Evolutionary conservation across 2,113 vertebrate genomes (phyloP).

Genomic region (Colaptes auratus): DNA sequence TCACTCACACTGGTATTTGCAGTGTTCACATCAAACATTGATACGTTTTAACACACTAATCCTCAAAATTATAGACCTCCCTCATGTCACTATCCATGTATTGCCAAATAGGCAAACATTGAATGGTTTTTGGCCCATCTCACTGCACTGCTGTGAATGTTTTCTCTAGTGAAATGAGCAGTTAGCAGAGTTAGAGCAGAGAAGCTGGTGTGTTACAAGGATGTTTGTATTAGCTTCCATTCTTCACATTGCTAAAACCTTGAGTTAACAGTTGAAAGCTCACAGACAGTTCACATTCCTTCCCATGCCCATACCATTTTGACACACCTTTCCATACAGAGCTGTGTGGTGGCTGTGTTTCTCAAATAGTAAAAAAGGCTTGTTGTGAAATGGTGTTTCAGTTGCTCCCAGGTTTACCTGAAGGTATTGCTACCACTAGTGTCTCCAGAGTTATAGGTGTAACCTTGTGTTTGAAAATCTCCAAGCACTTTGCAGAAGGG

Average conservation of each 20-base stretch:
- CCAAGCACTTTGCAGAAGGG: background rate
- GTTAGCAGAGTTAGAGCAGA: background rate
- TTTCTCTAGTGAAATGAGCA: background rate
- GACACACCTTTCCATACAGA: background rate
- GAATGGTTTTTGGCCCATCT: background rate
- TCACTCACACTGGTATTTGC: background rate
- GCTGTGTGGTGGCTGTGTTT: background rate
- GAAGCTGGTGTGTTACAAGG: background rate
- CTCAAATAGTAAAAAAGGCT: background rate
- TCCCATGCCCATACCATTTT: background rate
- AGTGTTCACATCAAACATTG: background rate
- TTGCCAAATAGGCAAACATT: background rate
- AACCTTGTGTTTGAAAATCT: background rate
- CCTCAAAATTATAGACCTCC: background rate
- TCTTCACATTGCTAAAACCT: background rate
- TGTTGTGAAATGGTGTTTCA: background rate
- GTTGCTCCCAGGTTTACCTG: background rate
- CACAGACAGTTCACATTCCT: background rate
- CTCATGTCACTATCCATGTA: background rate
- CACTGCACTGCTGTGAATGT: background rate
- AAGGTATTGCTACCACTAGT: background rate
- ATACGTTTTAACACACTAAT: background rate
- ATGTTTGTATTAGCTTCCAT: background rate
- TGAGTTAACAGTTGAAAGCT: background rate
- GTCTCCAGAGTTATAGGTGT: background rate